Evolutionary conservation across 1,140 invertebrate genomes (phyloP), one percentile per base, ranked within the genome.

Genomic region (Vollenhovia emeryi): DNA sequence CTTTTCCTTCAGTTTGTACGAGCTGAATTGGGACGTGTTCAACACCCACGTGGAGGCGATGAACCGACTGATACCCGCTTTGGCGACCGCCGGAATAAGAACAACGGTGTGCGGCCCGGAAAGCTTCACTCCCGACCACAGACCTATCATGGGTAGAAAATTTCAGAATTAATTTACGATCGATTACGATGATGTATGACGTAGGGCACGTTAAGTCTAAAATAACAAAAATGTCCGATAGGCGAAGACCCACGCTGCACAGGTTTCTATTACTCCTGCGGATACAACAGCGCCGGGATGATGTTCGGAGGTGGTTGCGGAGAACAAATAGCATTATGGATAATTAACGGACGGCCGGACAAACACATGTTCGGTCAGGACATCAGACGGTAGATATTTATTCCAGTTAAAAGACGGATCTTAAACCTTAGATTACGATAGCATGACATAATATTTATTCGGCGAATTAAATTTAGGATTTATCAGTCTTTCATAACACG

Each of bases 41-140:
- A 96, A 97, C 60, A 93, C 96, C 0, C 97, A 98, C 91, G 95
- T 98, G 87, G 96, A 96, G 78, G 96, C 97, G 36, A 97, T 98
- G 5, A 94, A 96, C 2, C 96, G 97, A 84, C 93, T 98, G 9
- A 96, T 97, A 69, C 98, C 98, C 0, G 95, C 95, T 74, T 95
- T 98, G 50, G 96, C 96, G 60, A 96, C 96, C 6, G 96, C 96
- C 1, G 98, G 98, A 3, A 97, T 99, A 6, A 98, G 97, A 93
- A 97, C 97, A 24, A 98, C 98, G 0, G 96, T 98, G 1, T 98
- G 97, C 90, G 97, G 97, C 2, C 97, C 97, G 0, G 98, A 99
- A 93, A 97, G 97, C 18, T 99, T 99, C 91, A 99, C 98, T 1
- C 97, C 98, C 0, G 98, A 99, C 94, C 98, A 98, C 91, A 98